Percentiles rank a stretch among this genome's conserved stretches.
These are phyloP conservation scores for Lobophora halterata DNA, from an alignment of 2,888 invertebrate species.

Conservation along the genomic window DNA sequence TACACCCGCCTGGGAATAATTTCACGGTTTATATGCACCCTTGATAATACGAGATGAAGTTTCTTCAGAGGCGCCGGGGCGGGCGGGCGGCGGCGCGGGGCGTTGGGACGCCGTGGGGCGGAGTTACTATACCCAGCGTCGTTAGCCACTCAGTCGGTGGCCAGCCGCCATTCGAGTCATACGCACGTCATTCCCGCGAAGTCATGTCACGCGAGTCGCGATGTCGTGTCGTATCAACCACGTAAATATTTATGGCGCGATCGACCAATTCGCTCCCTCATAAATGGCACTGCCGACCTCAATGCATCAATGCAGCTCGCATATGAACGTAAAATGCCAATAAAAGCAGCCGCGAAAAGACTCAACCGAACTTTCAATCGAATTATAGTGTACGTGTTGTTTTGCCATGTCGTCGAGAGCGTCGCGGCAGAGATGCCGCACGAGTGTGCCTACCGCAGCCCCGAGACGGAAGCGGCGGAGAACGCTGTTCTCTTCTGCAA, in stretches of 20 bases:
- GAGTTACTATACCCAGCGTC: constrained; percentile 58
- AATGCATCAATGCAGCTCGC: constrained; percentile 56
- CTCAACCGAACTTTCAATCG: constrained; percentile 75
- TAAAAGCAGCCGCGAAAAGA: constrained; percentile 68
- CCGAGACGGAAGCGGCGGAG: constrained; percentile 78
- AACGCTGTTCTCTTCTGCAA: constrained; percentile 83
- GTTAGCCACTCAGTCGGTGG: constrained; percentile 79
- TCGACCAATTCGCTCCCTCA: constrained; percentile 60
- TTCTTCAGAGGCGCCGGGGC: constrained; percentile 68
- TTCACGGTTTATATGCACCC: constrained; percentile 75
- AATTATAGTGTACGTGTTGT: constrained; percentile 76
- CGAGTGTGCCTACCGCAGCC: constrained; percentile 86
- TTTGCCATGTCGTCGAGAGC: constrained; percentile 68
- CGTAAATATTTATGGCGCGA: constrained; percentile 76
- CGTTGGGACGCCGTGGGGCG: constrained; percentile 67
- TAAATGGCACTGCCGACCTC: constrained; percentile 73
- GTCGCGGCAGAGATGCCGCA: constrained; percentile 79
- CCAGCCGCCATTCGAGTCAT: constrained; percentile 67
- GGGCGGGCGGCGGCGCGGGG: constrained; percentile 60
- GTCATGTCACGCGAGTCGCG: constrained; percentile 63
- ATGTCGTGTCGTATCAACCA: constrained; percentile 67
- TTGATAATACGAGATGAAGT: constrained; percentile 76
- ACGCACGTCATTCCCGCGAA: constrained; percentile 43
- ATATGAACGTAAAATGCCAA: constrained; percentile 74
- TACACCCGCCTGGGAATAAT: constrained; percentile 69